These are phyloP conservation scores for Cryptotis parvus DNA, from an alignment of 2,113 vertebrate genomes.

Conservation along the genomic window DNA sequence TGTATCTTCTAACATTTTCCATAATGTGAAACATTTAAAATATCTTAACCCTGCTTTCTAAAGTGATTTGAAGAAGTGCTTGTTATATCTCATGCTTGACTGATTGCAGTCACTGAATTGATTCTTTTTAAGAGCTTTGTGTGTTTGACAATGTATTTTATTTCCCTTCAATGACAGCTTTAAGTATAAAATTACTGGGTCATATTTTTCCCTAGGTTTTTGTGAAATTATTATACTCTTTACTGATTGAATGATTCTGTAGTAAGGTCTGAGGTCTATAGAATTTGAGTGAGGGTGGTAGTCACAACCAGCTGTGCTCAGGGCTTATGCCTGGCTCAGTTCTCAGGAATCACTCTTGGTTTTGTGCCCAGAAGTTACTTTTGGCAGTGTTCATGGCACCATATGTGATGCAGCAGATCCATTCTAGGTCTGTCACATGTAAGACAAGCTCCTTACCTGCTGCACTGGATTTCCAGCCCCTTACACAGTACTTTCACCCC, in stretches of 20 bases:
- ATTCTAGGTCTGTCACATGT: no score
- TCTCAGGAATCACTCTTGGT: no score
- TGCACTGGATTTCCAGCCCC: no score
- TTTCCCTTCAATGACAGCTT: neutral
- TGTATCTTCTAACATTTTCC: conserved; percentile 14
- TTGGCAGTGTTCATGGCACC: no score
- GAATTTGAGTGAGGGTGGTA: neutral
- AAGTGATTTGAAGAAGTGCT: neutral
- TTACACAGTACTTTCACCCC: neutral
- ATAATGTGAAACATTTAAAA: neutral
- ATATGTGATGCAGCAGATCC: no score
- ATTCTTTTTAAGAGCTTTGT: neutral
- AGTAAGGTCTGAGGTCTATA: neutral
- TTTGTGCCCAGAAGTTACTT: no score
- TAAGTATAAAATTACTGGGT: neutral
- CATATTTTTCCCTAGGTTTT: neutral
- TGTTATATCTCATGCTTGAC: neutral
- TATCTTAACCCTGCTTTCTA: conserved; percentile 14
- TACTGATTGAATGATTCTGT: neutral
- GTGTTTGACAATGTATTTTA: neutral
- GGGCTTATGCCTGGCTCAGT: no score
- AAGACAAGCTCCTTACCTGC: no score
- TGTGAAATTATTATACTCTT: neutral
- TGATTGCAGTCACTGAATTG: neutral
- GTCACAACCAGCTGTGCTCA: no score